phyloP scores from a whole-genome alignment of 1,140 invertebrate species.

The Meloidogyne chitwoodi region DNA sequence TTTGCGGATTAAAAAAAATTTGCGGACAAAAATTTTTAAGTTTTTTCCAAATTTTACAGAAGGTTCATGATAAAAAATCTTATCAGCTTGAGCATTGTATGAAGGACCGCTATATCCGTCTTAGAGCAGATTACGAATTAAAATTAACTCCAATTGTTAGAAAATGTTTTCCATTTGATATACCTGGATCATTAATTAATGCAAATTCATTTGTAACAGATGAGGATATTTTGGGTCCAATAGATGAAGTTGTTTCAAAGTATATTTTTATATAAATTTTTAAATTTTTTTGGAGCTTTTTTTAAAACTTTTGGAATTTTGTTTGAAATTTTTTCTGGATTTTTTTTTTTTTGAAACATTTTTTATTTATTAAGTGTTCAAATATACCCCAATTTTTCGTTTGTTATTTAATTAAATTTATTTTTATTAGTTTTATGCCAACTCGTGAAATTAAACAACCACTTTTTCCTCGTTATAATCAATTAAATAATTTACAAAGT shows the following conservation, averaged over 20 bases:
- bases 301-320: no score
- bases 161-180: slow-evolving; percentile 17
- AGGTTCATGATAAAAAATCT: not conserved
- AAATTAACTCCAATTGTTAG: slow-evolving; percentile 13
- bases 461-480: not conserved
- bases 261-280: not conserved
- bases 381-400: no score
- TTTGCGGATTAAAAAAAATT: no score
- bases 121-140: slow-evolving; percentile 11
- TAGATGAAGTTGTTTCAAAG: not conserved
- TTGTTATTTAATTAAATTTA: not conserved
- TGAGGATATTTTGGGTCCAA: not conserved
- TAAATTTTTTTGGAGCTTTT: not conserved
- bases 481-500: not conserved
- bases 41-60: slow-evolving; percentile 10
- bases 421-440: not conserved
- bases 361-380: no score
- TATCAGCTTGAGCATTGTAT: not conserved
- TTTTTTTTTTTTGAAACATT: no score
- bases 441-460: not conserved
- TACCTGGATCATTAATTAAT: not conserved
- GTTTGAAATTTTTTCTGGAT: no score
- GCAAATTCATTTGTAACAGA: not conserved
- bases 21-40: not conserved
- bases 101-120: not conserved